These are phyloP conservation scores for Oscheius sp. DNA, from an alignment of 2,888 invertebrate genomes.

Conservation along the genomic window DNA sequence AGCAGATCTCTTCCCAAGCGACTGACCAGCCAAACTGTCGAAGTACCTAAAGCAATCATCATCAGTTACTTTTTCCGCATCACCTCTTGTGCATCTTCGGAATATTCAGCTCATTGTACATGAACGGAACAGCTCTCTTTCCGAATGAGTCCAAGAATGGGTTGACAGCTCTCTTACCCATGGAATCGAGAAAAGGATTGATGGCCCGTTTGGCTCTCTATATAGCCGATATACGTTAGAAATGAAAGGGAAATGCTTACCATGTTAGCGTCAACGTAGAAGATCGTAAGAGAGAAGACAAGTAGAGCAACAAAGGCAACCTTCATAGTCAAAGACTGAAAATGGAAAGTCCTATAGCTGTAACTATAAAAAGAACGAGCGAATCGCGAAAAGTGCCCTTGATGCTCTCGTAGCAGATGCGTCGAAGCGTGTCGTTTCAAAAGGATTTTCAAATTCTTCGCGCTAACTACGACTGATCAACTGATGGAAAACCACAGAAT, in stretches of 20 bases:
- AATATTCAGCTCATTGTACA: background rate
- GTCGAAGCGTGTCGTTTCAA: too few relatives aligned
- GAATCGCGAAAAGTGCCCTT: background rate
- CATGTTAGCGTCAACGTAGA: constrained; percentile 17
- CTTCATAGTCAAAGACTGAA: constrained; percentile 23
- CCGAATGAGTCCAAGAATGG: constrained; percentile 66
- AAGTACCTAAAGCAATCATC: constrained; percentile 50
- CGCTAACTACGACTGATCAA: too few relatives aligned
- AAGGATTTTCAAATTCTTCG: too few relatives aligned
- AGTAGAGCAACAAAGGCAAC: constrained; percentile 12
- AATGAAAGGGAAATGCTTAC: background rate
- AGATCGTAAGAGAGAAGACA: constrained; percentile 17
- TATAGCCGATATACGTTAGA: background rate
- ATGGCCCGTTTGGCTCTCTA: constrained; percentile 58
- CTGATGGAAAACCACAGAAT: too few relatives aligned
- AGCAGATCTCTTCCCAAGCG: constrained; percentile 50
- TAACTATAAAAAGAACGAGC: background rate
- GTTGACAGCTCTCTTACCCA: constrained; percentile 63
- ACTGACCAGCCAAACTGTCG: constrained; percentile 62
- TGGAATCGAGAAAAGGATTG: constrained; percentile 67
- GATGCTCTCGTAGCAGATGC: too few relatives aligned
- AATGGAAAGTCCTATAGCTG: background rate
- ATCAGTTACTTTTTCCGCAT: background rate
- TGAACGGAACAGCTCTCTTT: constrained; percentile 41
- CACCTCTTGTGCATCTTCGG: constrained; percentile 16